Evolutionary conservation across 1,140 invertebrate species (phyloP), one percentile per base, ranked within the genome.

Genomic region (Patella vulgata): DNA sequence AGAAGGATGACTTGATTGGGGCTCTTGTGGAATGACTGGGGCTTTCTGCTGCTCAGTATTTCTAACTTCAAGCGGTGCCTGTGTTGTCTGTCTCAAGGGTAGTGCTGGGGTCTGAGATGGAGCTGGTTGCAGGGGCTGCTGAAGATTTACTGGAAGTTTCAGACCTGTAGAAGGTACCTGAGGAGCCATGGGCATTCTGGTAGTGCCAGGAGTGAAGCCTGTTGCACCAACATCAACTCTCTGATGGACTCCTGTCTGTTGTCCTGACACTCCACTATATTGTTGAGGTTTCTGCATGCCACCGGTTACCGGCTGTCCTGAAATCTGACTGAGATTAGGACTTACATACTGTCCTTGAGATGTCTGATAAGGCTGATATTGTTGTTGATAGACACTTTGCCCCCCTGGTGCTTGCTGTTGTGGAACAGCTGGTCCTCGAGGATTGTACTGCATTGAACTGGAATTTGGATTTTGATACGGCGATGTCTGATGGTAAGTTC

Each of bases 351-450:
- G 36, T 8, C 17, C 27, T 12, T 23, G 21, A 21, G 33, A 31
- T 11, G 23, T 42, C 8, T n/a, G n/a, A n/a, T n/a, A n/a, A 42
- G 21, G 53, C 14, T 51, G 53, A 21, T 44, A 47, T 57, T 60
- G 60, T 42, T 56, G 73, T 40, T 28, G 12, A n/a, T 11, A 8
- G 5, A 6, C 8, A 53, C 21, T 51, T 25, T 51, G 48, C 23
- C 23, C 51, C 12, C n/a, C 36, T 17, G 50, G 63, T 48, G 25
- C 30, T 23, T 36, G 17, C 25, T 51, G 56, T 23, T 68, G 63
- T 40, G 21, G 36, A 23, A n/a, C n/a, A n/a, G n/a, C n/a, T n/a
- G n/a, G n/a, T n/a, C n/a, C n/a, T n/a, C n/a, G n/a, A n/a, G n/a
- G n/a, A n/a, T n/a, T n/a, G n/a, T n/a, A n/a, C n/a, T n/a, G n/a